These are phyloP conservation scores for Panorpa germanica DNA, from an alignment of 2,888 invertebrate species.

Conservation along the genomic window DNA sequence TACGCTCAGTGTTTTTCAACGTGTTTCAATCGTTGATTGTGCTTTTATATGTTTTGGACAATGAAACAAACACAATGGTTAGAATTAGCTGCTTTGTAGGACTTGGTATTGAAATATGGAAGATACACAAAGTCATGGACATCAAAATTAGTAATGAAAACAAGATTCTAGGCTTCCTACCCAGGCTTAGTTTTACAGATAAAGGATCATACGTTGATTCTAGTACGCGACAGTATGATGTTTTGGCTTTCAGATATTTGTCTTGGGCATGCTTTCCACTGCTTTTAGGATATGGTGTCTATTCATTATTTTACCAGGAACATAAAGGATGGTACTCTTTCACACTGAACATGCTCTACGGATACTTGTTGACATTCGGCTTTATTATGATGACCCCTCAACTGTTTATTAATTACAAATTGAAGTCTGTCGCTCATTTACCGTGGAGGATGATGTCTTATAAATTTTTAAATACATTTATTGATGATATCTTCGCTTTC, in stretches of 20 bases:
- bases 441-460: conserved; percentile 99
- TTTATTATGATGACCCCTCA: conserved; percentile 99
- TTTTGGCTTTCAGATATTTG: conserved; percentile 88
- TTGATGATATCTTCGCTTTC: conserved; percentile 99
- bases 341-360: conserved; percentile 89
- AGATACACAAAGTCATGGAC: conserved; percentile 91
- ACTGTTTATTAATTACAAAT: conserved; percentile 96
- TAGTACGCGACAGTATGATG: conserved; percentile 84
- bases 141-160: conserved; percentile 58
- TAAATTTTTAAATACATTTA: conserved; percentile 98
- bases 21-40: conserved; percentile 95
- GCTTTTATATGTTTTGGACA: conserved; percentile 89
- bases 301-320: conserved; percentile 87
- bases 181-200: conserved; percentile 65
- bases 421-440: conserved; percentile 96
- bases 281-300: conserved; percentile 80
- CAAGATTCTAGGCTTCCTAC: conserved; percentile 58
- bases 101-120: conserved; percentile 94
- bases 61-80: conserved; percentile 95
- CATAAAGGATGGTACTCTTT: conserved; percentile 99
- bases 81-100: conserved; percentile 88
- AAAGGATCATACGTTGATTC: conserved; percentile 95
- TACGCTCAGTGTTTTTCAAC: conserved; percentile 94
- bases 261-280: conserved; percentile 94
- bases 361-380: conserved; percentile 93